Evolutionary conservation across 2,113 vertebrate species (phyloP).

Genomic region (Microtus oregoni): DNA sequence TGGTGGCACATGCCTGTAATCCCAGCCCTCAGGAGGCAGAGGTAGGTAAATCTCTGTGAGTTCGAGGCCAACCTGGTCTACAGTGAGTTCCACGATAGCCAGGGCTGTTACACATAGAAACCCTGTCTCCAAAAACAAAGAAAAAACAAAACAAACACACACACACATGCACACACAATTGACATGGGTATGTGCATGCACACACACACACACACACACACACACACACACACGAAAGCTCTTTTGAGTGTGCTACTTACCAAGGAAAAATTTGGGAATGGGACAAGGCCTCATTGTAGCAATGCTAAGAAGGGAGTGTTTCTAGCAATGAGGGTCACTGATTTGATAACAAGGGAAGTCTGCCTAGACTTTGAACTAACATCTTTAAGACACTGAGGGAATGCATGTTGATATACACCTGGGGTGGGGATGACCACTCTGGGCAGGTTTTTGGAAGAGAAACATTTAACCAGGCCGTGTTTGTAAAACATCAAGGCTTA

Average conservation of each 20-base stretch:
- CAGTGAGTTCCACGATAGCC: neutral
- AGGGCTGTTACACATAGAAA: neutral
- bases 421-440: neutral
- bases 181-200: neutral
- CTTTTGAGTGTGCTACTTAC: neutral
- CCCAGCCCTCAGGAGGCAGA: no score
- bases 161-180: no score
- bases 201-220: neutral
- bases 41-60: no score
- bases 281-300: neutral
- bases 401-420: neutral
- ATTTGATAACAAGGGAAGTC: neutral
- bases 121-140: neutral
- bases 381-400: neutral
- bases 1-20: no score
- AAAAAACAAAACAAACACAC: neutral
- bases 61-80: neutral
- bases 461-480: neutral
- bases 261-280: neutral
- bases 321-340: neutral
- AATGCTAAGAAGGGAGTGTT: neutral
- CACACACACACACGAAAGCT: neutral
- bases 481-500: neutral
- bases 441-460: neutral
- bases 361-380: neutral